phyloP scores from a whole-genome alignment of 2,113 vertebrate species.

The Lepus europaeus region DNA sequence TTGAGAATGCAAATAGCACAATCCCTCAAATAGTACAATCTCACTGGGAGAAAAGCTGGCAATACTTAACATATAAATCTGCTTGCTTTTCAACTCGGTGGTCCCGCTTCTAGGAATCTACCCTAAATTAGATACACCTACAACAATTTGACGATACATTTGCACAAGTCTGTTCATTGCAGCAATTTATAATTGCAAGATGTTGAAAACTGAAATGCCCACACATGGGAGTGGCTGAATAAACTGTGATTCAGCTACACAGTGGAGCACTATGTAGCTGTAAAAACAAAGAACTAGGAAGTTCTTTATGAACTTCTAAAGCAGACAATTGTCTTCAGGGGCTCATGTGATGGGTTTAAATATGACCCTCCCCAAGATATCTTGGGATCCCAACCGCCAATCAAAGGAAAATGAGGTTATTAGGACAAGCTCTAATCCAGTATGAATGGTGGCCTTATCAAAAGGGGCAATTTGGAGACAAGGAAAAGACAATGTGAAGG shows the following conservation, averaged over 20 bases:
- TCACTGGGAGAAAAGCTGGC: background rate
- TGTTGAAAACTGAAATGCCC: background rate
- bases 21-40: too few relatives aligned
- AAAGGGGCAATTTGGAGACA: background rate
- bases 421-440: background rate
- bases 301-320: background rate
- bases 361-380: background rate
- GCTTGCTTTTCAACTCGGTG: background rate
- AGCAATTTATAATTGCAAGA: background rate
- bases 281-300: background rate
- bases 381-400: background rate
- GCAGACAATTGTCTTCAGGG: background rate
- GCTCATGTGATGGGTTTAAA: background rate
- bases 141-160: background rate
- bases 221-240: background rate
- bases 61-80: background rate
- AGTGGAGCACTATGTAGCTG: background rate
- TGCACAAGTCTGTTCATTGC: background rate
- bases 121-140: background rate
- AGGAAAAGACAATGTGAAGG: background rate
- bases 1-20: background rate
- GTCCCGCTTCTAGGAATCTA: background rate
- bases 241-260: background rate
- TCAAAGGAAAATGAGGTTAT: background rate
- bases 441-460: background rate